Evolutionary conservation across 2,888 invertebrate genomes (phyloP).

Genomic region (Pheosia tremula): DNA sequence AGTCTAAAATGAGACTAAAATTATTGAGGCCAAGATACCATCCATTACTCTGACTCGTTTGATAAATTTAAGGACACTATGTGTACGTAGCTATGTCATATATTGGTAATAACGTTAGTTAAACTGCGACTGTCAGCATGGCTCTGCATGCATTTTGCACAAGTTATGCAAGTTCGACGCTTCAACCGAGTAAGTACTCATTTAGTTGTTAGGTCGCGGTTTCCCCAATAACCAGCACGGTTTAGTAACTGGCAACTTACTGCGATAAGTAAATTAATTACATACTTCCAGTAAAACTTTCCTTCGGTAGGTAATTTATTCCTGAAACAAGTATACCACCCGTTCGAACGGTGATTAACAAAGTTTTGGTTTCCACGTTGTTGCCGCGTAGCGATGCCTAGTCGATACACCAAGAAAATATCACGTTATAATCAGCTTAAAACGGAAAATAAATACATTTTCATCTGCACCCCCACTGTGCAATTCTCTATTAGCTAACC

Average conservation of each 20-base stretch:
- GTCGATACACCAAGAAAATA: constrained; percentile 31
- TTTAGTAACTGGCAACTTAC: constrained; percentile 42
- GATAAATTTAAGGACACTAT: no score
- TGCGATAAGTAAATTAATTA: constrained; percentile 65
- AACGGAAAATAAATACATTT: neutral
- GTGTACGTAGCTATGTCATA: no score
- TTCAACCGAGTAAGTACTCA: constrained; percentile 11
- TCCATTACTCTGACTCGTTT: no score
- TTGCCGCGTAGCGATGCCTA: neutral
- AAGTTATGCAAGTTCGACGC: constrained; percentile 17
- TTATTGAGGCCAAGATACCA: no score
- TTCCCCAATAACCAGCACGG: constrained; percentile 29
- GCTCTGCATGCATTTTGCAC: constrained; percentile 16
- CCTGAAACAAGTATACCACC: constrained; percentile 55
- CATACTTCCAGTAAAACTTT: constrained; percentile 62
- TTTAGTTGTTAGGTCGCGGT: constrained; percentile 23
- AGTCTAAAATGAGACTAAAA: no score
- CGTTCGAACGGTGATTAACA: constrained; percentile 65
- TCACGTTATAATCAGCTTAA: constrained; percentile 23
- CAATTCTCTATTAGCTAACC: no score
- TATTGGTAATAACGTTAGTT: no score
- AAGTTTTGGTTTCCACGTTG: constrained; percentile 52
- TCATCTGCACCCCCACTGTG: no score
- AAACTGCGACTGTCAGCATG: neutral
- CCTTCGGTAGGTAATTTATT: constrained; percentile 66